Conservation (phyloP, 2,888 invertebrate genomes). For the Fabriciana adippe region DNA sequence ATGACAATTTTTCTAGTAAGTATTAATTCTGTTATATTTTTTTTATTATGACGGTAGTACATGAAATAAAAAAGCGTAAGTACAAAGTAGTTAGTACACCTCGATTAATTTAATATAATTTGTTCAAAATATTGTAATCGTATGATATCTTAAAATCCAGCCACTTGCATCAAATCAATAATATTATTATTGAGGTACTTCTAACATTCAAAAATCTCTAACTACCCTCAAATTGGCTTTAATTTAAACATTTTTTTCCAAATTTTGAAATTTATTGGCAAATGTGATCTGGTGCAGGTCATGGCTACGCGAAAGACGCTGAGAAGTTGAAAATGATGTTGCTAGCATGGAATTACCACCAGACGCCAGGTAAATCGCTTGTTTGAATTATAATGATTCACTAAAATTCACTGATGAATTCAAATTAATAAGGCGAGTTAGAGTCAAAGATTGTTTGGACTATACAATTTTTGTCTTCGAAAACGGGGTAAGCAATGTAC, state of each 20-base stretch:
- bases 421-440: too few species aligned
- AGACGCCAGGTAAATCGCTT: conserved; percentile 83
- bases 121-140: too few species aligned
- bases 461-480: too few species aligned
- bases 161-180: conserved; percentile 81
- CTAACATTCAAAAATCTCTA: conserved; percentile 19
- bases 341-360: conserved; percentile 94
- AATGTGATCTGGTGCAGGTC: conserved; percentile 82
- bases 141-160: conserved; percentile 42
- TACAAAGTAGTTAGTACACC: too few species aligned
- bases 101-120: too few species aligned
- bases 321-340: conserved; percentile 94
- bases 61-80: neutral
- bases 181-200: conserved; percentile 52
- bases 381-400: neutral
- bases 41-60: conserved; percentile 13
- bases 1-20: conserved; percentile 88
- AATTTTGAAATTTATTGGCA: conserved; percentile 69
- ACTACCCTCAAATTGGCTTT: conserved; percentile 55
- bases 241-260: conserved; percentile 47
- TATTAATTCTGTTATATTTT: conserved; percentile 36
- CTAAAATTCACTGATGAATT: too few species aligned
- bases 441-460: too few species aligned
- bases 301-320: conserved; percentile 88
- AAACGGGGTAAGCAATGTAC: too few species aligned